These are phyloP conservation scores for Beaufortia kweichowensis DNA, from an alignment of 2,113 vertebrate species.

Conservation along the genomic window DNA sequence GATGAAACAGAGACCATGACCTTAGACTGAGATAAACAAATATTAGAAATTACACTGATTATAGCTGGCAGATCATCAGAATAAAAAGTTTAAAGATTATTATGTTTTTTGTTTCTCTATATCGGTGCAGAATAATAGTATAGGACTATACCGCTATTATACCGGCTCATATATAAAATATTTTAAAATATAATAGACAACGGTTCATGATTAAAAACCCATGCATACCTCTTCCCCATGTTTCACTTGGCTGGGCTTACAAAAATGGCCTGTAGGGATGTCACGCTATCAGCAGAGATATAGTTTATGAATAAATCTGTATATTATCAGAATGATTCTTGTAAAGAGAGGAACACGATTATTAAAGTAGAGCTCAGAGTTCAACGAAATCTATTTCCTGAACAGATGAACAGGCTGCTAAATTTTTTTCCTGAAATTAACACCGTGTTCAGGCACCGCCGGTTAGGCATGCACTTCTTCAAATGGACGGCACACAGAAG, in stretches of 20 bases:
- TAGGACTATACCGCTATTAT: not conserved
- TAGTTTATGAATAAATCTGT: constrained; percentile 30
- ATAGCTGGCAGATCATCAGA: no score
- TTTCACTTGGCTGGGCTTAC: constrained; percentile 22
- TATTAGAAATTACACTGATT: no score
- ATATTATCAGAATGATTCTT: constrained; percentile 33
- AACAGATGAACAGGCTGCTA: not conserved
- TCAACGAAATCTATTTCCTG: constrained; percentile 32
- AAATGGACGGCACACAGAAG: constrained; percentile 21
- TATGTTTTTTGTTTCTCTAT: no score
- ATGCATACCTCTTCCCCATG: constrained; percentile 6
- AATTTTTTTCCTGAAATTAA: not conserved
- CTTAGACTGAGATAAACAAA: no score
- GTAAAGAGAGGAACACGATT: constrained; percentile 27
- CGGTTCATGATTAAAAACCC: constrained; percentile 25
- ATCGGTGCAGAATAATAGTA: not conserved
- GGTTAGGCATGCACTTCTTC: constrained; percentile 13
- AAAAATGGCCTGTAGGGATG: constrained; percentile 22
- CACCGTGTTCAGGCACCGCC: not conserved
- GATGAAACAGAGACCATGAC: no score
- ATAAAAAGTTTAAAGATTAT: no score
- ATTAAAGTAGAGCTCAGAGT: constrained; percentile 16
- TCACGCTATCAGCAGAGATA: not conserved
- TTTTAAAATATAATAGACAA: not conserved
- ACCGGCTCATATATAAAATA: not conserved